Evolutionary conservation across 2,797 vertebrate species (phyloP).

Genomic region (Tragopan temminckii): DNA sequence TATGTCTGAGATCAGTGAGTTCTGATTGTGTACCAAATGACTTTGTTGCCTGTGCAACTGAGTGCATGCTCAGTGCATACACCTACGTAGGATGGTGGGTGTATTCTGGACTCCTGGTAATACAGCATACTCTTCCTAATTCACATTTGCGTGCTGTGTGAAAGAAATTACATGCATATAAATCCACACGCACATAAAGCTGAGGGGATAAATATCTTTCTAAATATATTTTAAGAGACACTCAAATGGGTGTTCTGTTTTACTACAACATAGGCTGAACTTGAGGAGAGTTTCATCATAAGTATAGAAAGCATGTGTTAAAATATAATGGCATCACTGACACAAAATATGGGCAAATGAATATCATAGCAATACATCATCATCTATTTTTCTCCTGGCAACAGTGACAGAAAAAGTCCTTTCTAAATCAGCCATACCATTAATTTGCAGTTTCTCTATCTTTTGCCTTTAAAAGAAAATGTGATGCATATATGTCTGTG

Average conservation of each 20-base stretch:
- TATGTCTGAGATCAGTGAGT: background rate
- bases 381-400: background rate
- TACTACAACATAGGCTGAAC: background rate
- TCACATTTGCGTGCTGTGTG: background rate
- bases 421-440: background rate
- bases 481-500: background rate
- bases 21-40: background rate
- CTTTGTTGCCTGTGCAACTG: background rate
- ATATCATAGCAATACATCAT: background rate
- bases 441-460: background rate
- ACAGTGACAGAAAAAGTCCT: background rate
- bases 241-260: background rate
- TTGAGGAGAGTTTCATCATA: background rate
- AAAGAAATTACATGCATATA: background rate
- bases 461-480: background rate
- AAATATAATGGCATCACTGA: slow-evolving; percentile 2
- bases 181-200: background rate
- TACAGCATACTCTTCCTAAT: background rate
- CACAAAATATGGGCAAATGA: background rate
- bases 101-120: background rate
- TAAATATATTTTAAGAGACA: background rate
- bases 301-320: background rate
- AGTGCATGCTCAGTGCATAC: background rate
- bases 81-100: background rate
- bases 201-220: background rate